Evolutionary conservation across 2,888 invertebrate species (phyloP).

Genomic region (Drosophila paramelanica): DNA sequence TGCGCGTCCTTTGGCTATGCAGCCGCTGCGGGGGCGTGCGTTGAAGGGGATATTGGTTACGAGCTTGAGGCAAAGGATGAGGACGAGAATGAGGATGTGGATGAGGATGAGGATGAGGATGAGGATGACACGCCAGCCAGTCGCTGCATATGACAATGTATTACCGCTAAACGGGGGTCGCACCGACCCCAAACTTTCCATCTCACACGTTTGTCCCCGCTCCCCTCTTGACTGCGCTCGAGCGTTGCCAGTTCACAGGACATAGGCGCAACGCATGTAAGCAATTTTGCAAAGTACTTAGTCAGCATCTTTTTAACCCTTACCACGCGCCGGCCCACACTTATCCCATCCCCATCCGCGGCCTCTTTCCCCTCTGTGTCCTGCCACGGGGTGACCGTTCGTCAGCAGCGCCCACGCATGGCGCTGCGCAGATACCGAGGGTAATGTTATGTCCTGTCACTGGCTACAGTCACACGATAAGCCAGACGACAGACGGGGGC

Average conservation of each 20-base stretch:
- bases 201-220: background rate
- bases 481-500: conserved; percentile 46
- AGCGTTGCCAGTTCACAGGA: conserved; percentile 22
- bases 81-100: no score
- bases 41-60: conserved; percentile 15
- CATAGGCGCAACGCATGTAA: conserved; percentile 66
- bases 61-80: conserved; percentile 2
- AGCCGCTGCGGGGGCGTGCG: background rate
- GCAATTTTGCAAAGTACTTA: conserved; percentile 82
- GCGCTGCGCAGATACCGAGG: conserved; percentile 71
- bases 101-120: background rate
- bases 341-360: background rate
- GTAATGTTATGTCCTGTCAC: conserved; percentile 82
- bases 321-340: conserved; percentile 14
- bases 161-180: conserved; percentile 67
- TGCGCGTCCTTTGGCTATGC: conserved; percentile 15
- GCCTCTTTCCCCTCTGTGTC: conserved; percentile 1
- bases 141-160: conserved; percentile 73
- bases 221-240: background rate
- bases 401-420: conserved; percentile 69
- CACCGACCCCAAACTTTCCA: conserved; percentile 12
- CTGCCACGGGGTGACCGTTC: conserved; percentile 68
- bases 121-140: conserved; percentile 32
- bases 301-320: conserved; percentile 79
- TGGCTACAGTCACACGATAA: conserved; percentile 75